Base-by-base conservation (phyloP, 2,113 vertebrate genomes). In the Ammodytes marinus region DNA sequence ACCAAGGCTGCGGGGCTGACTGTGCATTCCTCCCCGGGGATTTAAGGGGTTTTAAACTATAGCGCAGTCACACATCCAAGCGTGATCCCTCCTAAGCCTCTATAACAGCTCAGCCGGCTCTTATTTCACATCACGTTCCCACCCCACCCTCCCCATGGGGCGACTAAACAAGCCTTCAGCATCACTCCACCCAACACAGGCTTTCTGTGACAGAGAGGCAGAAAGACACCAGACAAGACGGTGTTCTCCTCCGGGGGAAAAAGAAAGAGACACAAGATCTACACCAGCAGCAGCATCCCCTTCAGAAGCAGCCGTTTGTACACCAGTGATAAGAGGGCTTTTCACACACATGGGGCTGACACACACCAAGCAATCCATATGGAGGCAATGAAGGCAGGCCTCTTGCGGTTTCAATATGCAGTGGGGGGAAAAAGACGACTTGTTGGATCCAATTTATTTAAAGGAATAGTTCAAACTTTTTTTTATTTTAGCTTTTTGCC, bases 121-220 rank as follows among this genome's bases (percentile, higher is more conserved):
- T 61, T 64, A 69, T 77, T 87, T 82, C 74, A 80, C 55, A 60
- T 78, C 72, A 78, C 15, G n/a, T 65, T 9, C 4, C 60, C 27
- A 27, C 27, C 27, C 27, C 27, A 27, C 27, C 27, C 27, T 27
- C 75, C 86, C 85, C 55, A 77, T 2, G 65, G 64, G 77, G 68
- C 12, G 7, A 71, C 47, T 81, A 93, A 90, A 90, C 87, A 90
- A 83, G 79, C 84, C 79, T 74, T 53, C 47, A 57, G 84, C 79
- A 13, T 80, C 74, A 65, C 68, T 64, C 64, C 77, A 77, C 64
- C 76, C 55, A 60, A 77, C 52, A 40, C 17, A 4, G 17, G 68
- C 84, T 77, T 71, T 58, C 58, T 58, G 27, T 27, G 61, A 78
- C 74, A 81, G 70, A 87, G 58, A 83, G n/a, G 45, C 50, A 86